These are phyloP conservation scores for Clupea harengus DNA, from an alignment of 2,113 vertebrate species.

Conservation along the genomic window DNA sequence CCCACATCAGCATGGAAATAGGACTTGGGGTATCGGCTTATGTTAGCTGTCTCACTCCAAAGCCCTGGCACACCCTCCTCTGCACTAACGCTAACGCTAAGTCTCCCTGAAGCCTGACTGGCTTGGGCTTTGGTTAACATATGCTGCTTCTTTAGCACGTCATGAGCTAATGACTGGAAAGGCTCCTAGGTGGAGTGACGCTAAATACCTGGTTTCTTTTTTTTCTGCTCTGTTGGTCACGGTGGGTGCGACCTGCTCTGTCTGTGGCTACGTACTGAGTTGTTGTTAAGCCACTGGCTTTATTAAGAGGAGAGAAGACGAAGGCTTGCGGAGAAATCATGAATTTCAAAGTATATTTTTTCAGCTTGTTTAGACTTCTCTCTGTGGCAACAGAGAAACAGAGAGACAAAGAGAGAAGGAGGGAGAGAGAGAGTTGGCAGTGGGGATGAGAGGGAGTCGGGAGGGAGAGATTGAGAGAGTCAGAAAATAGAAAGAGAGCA, in stretches of 20 bases:
- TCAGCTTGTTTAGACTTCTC: not conserved
- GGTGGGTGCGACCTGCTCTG: not conserved
- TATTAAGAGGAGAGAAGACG: not conserved
- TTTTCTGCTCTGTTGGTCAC: not conserved
- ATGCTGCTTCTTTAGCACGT: not conserved
- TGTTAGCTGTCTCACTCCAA: not conserved
- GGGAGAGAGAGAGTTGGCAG: not conserved
- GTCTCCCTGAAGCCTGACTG: not conserved
- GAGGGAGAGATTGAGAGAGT: conserved; percentile 3
- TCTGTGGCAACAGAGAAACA: not conserved
- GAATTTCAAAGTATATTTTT: conserved; percentile 3
- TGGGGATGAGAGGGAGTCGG: not conserved
- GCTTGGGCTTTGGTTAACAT: not conserved
- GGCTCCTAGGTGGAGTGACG: not conserved
- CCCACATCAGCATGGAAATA: not conserved
- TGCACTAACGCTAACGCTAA: not conserved
- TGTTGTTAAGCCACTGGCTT: not conserved
- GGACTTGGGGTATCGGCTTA: not conserved
- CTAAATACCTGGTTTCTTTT: not conserved
- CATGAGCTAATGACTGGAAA: not conserved
- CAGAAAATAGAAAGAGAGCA: conserved; percentile 10
- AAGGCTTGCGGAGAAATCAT: not conserved
- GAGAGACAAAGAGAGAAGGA: not conserved
- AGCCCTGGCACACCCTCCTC: not conserved
- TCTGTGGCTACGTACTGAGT: too few relatives aligned